phyloP scores from a whole-genome alignment of 2,113 vertebrate genomes.

The Ursus arctos region DNA sequence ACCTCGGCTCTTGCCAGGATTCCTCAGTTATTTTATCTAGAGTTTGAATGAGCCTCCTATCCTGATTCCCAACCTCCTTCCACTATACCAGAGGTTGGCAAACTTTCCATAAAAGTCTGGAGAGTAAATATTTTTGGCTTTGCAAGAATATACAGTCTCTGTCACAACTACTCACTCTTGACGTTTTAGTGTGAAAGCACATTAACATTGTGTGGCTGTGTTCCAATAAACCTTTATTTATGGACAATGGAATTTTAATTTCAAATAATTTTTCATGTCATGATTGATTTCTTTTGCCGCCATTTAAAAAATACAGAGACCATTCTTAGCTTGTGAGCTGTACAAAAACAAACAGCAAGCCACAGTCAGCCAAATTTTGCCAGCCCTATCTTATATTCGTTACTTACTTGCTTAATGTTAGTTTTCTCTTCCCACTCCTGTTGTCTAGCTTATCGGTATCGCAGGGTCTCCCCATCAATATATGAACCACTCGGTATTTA shows the following conservation, averaged over 20 bases:
- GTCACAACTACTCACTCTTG: not conserved
- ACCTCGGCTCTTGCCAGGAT: not conserved
- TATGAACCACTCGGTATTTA: conserved; percentile 21
- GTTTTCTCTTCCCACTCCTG: not conserved
- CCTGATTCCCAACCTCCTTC: not conserved
- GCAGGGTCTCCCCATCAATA: not conserved
- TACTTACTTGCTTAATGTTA: not conserved
- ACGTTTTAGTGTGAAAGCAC: not conserved
- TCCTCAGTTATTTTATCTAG: conserved; percentile 40
- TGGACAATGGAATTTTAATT: conserved; percentile 18
- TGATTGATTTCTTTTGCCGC: conserved; percentile 18
- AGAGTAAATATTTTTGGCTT: not conserved
- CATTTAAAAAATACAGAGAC: conserved; percentile 56
- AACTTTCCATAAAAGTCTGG: not conserved
- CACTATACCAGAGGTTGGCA: not conserved
- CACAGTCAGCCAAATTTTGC: not conserved
- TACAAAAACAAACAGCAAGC: not conserved
- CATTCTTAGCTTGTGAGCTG: not conserved
- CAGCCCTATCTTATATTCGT: not conserved
- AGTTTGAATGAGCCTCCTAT: conserved; percentile 27
- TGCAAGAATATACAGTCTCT: not conserved
- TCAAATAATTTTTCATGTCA: not conserved
- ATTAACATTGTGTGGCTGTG: not conserved
- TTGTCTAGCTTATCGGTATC: not conserved
- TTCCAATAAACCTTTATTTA: conserved; percentile 52